These are phyloP conservation scores for Halyomorpha halys DNA, from an alignment of 1,140 invertebrate genomes.

Conservation along the genomic window DNA sequence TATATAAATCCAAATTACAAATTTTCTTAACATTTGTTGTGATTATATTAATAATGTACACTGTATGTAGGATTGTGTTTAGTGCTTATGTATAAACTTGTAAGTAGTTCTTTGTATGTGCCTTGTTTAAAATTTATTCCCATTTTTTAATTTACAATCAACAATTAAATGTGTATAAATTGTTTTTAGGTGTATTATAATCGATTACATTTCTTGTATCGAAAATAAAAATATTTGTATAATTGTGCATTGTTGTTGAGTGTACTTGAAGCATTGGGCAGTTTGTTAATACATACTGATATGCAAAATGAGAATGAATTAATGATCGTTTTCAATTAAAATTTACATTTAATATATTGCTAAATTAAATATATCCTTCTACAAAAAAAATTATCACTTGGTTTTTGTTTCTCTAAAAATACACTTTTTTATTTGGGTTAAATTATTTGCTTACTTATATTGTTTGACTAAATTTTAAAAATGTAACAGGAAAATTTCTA, in stretches of 20 bases:
- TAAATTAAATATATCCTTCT: too few relatives aligned
- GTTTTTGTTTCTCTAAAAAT: too few relatives aligned
- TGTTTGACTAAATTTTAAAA: too few relatives aligned
- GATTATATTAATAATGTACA: conserved; percentile 25
- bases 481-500: too few relatives aligned
- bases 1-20: not conserved
- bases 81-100: conserved; percentile 30
- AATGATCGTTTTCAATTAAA: too few relatives aligned
- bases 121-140: conserved; percentile 28
- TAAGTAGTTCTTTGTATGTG: conserved; percentile 31
- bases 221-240: conserved; percentile 8
- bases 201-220: conserved; percentile 5
- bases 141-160: conserved; percentile 18
- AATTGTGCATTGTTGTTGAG: conserved; percentile 21
- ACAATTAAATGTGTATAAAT: conserved; percentile 20
- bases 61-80: conserved; percentile 27
- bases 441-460: too few relatives aligned
- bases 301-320: too few relatives aligned
- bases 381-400: too few relatives aligned
- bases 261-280: conserved; percentile 12
- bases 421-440: too few relatives aligned
- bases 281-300: not conserved
- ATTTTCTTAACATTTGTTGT: conserved; percentile 19
- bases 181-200: conserved; percentile 27
- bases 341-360: too few relatives aligned